A percentile compares a stretch with the other conserved stretches of the same genome.
Conservation (phyloP, 2,113 vertebrate genomes). For the Ceyx cyanopectus region DNA sequence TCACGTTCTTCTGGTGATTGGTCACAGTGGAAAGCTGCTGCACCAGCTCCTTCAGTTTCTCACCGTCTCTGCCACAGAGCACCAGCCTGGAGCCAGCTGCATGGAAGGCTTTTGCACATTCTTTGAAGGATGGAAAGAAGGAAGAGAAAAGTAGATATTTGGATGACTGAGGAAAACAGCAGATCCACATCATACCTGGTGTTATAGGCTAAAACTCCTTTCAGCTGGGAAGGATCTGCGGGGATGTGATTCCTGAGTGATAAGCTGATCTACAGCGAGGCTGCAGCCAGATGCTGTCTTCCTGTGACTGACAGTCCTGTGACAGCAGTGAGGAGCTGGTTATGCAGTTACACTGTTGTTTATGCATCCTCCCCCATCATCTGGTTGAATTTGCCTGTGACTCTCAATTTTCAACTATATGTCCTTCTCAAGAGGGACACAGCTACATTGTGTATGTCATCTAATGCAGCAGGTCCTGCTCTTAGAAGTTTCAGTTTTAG, state of each 20-base stretch:
- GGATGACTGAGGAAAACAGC: background rate
- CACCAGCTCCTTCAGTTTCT: constrained; percentile 82
- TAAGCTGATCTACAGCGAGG: background rate
- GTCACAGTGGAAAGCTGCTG: constrained; percentile 77
- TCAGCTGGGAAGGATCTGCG: background rate
- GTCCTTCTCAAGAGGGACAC: background rate
- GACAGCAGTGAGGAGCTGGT: background rate
- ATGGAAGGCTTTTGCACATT: constrained; percentile 91
- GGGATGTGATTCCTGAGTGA: background rate
- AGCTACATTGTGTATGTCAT: background rate
- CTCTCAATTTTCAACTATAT: background rate
- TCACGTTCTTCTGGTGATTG: constrained; percentile 63
- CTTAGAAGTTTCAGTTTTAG: background rate
- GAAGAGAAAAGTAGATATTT: background rate
- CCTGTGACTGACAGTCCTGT: background rate
- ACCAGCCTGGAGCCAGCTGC: constrained; percentile 88
- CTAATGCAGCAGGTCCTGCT: background rate
- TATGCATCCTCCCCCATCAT: background rate
- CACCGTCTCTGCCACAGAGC: constrained; percentile 87
- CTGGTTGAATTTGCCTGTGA: background rate
- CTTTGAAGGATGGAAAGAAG: constrained; percentile 66
- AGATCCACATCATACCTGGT: background rate
- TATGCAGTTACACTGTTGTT: background rate
- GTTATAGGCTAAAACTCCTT: background rate
- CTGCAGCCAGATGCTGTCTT: background rate